Conservation (phyloP, 1,140 invertebrate species). For the Intoshia linei region DNA sequence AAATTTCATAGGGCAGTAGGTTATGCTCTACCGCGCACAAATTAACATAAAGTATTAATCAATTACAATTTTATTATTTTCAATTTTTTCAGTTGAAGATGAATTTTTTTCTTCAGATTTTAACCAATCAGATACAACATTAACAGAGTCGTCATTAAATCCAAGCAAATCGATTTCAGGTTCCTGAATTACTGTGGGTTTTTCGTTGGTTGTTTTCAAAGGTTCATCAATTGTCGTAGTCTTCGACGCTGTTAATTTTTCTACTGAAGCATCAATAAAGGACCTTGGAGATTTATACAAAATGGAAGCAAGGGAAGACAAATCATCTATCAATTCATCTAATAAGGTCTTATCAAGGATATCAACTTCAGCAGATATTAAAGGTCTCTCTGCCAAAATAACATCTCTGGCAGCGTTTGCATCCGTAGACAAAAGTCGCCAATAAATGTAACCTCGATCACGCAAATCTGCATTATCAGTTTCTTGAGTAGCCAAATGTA, state of each 20-base stretch:
- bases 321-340: constrained; percentile 93
- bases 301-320: constrained; percentile 80
- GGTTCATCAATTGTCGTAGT: background rate
- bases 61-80: no score
- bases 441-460: constrained; percentile 96
- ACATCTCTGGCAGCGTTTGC: constrained; percentile 77
- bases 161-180: background rate
- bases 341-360: constrained; percentile 75
- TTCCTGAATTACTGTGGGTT: background rate
- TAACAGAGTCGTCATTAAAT: background rate
- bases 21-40: no score
- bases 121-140: background rate
- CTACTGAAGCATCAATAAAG: constrained; percentile 51
- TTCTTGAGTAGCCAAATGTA: constrained; percentile 69
- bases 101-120: background rate
- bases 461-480: constrained; percentile 95
- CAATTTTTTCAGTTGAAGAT: background rate
- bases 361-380: constrained; percentile 97
- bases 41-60: no score
- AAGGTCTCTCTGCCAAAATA: constrained; percentile 88
- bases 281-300: constrained; percentile 96
- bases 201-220: no score
- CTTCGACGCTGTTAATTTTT: constrained; percentile 8
- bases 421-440: constrained; percentile 84
- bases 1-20: no score